These are phyloP conservation scores for Corythaixoides concolor DNA, from an alignment of 2,113 vertebrate genomes.

Conservation along the genomic window DNA sequence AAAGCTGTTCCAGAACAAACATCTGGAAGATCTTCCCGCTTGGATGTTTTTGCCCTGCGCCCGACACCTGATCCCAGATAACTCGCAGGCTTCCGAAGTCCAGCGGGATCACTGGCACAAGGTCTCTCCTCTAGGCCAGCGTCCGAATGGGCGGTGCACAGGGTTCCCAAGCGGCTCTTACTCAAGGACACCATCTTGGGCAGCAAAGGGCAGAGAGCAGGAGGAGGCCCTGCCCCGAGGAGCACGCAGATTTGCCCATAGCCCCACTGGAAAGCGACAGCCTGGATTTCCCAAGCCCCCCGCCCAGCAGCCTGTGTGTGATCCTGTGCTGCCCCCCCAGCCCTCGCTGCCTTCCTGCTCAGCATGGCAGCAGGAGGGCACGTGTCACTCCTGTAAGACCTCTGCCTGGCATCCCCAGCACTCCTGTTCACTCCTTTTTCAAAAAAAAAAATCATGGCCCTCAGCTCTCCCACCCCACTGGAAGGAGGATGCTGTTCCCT, in stretches of 20 bases:
- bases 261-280: background rate
- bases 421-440: background rate
- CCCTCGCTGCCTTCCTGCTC: background rate
- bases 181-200: background rate
- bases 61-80: background rate
- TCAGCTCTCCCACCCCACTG: background rate
- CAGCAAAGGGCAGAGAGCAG: background rate
- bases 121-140: background rate
- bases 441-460: background rate
- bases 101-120: background rate
- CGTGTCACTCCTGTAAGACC: background rate
- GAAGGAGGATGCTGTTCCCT: background rate
- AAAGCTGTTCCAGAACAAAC: background rate
- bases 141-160: fast-evolving
- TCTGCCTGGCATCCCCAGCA: background rate
- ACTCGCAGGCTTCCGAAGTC: background rate
- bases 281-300: fast-evolving
- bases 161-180: background rate
- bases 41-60: background rate
- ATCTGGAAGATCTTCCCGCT: background rate
- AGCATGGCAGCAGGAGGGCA: fast-evolving
- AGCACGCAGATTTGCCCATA: background rate
- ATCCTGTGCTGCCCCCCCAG: background rate
- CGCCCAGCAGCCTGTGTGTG: fast-evolving
- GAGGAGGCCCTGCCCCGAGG: background rate